phyloP scores from a whole-genome alignment of 2,797 vertebrate genomes.

The Luscinia megarhynchos region DNA sequence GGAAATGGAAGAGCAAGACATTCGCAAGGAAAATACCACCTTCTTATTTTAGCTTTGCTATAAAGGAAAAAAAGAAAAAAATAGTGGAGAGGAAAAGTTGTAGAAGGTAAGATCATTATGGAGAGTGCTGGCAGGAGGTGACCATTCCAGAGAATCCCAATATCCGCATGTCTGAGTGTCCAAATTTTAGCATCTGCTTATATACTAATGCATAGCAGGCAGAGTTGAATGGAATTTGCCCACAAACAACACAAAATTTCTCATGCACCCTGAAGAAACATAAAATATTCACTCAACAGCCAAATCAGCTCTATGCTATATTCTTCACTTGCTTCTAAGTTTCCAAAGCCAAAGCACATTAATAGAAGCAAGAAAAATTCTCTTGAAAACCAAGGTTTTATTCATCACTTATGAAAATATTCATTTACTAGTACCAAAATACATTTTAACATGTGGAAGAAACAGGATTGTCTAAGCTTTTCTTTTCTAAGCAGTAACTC shows the following conservation, averaged over 20 bases:
- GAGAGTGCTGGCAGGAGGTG: not conserved
- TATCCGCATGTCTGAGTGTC: fast-evolving
- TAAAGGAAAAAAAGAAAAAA: not conserved
- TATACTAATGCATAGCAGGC: not conserved
- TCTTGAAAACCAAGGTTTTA: conserved; percentile 12
- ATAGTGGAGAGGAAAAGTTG: not conserved
- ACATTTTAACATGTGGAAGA: not conserved
- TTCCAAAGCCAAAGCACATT: not conserved
- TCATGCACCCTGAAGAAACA: not conserved
- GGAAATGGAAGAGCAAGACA: not conserved
- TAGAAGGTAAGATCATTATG: not conserved
- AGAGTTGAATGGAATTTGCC: not conserved
- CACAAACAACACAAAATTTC: not conserved
- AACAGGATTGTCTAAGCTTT: not conserved
- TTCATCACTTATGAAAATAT: not conserved
- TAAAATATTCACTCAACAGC: not conserved
- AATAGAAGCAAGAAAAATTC: not conserved
- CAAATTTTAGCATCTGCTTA: not conserved
- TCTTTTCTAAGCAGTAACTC: not conserved
- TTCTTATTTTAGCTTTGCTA: not conserved
- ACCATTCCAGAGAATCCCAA: not conserved
- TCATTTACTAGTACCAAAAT: not conserved
- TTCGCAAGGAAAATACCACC: not conserved
- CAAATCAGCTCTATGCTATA: not conserved
- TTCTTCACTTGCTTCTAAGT: not conserved